A percentile compares a stretch with the other conserved stretches of the same genome.
These are phyloP conservation scores for Rhinogobio ventralis DNA, from an alignment of 2,797 vertebrate genomes.

Conservation along the genomic window DNA sequence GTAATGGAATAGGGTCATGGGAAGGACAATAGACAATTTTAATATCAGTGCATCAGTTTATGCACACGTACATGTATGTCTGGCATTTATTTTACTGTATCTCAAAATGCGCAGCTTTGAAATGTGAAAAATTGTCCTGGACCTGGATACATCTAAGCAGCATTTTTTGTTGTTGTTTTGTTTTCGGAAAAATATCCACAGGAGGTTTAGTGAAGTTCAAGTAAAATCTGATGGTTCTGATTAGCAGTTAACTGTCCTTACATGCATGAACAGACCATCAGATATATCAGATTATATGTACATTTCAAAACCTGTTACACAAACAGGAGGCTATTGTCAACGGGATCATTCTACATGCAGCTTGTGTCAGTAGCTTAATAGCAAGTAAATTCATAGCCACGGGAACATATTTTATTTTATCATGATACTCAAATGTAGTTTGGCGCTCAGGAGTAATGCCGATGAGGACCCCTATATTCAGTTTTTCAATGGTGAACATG, in stretches of 20 bases:
- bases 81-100: not conserved
- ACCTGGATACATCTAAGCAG: not conserved
- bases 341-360: not conserved
- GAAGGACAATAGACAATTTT: constrained; percentile 22
- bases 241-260: constrained; percentile 8
- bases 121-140: constrained; percentile 21
- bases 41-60: not conserved
- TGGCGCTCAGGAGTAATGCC: too few relatives aligned
- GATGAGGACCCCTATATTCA: too few relatives aligned
- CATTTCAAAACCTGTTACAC: constrained; percentile 4
- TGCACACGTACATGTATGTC: not conserved
- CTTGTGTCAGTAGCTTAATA: not conserved
- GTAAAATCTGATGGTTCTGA: constrained; percentile 13
- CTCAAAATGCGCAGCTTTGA: not conserved
- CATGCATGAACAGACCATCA: not conserved
- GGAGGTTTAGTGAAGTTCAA: not conserved
- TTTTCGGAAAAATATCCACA: not conserved
- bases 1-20: constrained; percentile 54
- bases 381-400: not conserved
- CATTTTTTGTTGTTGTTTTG: not conserved
- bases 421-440: not conserved
- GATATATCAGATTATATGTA: constrained; percentile 16
- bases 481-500: not conserved
- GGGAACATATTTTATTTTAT: not conserved
- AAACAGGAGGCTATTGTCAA: not conserved